Conservation (phyloP, 1,140 invertebrate species). For the Rhagoletis zephyria region DNA sequence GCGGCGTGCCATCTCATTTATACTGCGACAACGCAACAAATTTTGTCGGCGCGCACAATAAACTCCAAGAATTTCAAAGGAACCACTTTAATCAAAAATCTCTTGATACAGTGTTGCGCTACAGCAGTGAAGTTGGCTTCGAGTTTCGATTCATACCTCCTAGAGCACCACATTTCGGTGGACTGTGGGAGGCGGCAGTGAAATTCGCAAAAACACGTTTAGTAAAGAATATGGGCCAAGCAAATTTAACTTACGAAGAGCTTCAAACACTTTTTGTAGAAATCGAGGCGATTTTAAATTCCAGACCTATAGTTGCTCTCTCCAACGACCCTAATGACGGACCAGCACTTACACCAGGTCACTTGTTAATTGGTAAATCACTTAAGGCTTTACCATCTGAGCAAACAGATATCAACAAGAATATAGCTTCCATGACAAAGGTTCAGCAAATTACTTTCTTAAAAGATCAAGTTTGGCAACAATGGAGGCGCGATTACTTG, state of each 20-base stretch:
- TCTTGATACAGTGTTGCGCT: neutral
- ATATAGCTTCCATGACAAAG: too few relatives aligned
- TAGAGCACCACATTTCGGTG: neutral
- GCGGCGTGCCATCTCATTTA: too few relatives aligned
- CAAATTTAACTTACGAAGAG: neutral
- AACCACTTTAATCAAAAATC: neutral
- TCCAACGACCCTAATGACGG: neutral
- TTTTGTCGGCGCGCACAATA: too few relatives aligned
- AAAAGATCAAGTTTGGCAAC: neutral
- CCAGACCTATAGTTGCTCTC: neutral
- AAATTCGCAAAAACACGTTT: neutral
- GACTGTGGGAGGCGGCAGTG: neutral
- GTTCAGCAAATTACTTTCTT: neutral
- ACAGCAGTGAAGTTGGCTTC: neutral
- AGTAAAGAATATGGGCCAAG: neutral
- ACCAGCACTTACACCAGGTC: neutral
- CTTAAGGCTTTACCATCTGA: too few relatives aligned
- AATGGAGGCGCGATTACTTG: neutral
- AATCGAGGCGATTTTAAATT: neutral
- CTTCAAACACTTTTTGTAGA: neutral
- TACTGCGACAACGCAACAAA: too few relatives aligned
- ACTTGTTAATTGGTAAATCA: too few relatives aligned
- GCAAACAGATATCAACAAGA: too few relatives aligned
- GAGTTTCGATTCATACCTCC: neutral
- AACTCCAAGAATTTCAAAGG: too few relatives aligned